Conservation (phyloP, 2,797 vertebrate species). For the Lophius americanus region DNA sequence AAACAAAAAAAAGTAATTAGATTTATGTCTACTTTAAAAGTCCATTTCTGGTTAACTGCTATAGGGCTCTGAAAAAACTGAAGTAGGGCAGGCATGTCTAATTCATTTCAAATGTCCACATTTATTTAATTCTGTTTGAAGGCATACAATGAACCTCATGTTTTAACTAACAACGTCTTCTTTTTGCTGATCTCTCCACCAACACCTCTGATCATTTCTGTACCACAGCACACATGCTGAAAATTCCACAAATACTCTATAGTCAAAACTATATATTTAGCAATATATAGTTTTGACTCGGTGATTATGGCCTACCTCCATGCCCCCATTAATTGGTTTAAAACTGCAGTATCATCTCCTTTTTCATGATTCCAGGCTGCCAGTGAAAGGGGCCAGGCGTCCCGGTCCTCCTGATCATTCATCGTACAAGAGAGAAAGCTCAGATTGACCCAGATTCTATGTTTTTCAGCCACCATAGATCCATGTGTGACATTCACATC, state of each 20-base stretch:
- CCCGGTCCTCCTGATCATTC: background rate
- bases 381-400: background rate
- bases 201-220: no score
- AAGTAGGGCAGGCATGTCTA: background rate
- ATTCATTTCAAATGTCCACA: background rate
- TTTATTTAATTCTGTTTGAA: background rate
- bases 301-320: no score
- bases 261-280: no score
- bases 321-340: no score
- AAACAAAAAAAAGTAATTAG: background rate
- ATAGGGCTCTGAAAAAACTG: background rate
- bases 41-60: conserved; percentile 10
- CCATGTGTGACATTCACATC: conserved; percentile 26
- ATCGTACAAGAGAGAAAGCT: background rate
- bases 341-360: no score
- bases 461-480: conserved; percentile 17
- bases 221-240: no score
- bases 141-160: no score
- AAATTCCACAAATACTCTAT: no score
- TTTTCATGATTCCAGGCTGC: no score
- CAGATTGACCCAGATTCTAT: background rate
- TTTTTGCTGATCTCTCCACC: no score
- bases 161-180: no score
- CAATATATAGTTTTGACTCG: no score
- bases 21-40: background rate